phyloP scores from a whole-genome alignment of 2,113 vertebrate species.

The Elanoides forficatus region DNA sequence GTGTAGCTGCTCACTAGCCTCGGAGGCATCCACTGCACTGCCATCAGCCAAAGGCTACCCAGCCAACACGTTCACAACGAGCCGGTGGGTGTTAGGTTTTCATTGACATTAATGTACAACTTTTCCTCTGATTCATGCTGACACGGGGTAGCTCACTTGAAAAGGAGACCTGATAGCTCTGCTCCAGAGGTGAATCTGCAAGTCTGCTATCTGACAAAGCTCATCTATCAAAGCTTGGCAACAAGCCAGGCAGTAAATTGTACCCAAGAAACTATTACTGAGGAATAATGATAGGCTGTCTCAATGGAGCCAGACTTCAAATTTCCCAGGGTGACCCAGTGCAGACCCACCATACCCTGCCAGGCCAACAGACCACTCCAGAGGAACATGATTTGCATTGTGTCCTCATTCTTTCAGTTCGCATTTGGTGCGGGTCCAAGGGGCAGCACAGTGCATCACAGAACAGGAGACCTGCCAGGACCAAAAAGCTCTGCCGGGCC shows the following conservation, averaged over 20 bases:
- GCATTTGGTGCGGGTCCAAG: background rate
- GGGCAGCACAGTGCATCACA: background rate
- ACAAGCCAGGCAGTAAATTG: conserved; percentile 11
- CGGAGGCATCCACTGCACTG: background rate
- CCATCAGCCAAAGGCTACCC: background rate
- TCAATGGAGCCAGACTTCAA: background rate
- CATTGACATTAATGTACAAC: background rate
- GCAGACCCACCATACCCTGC: background rate
- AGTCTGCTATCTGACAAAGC: conserved; percentile 46
- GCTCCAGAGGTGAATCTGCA: conserved; percentile 23
- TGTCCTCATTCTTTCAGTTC: background rate
- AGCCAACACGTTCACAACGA: background rate
- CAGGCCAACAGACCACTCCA: background rate
- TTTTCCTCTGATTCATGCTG: conserved; percentile 18
- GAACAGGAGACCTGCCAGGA: background rate
- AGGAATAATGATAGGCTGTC: background rate
- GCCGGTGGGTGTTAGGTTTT: background rate
- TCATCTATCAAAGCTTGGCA: conserved; percentile 57
- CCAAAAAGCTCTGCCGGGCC: background rate
- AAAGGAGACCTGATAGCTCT: conserved; percentile 25
- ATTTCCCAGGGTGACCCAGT: background rate
- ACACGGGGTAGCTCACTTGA: background rate
- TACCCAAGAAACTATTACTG: background rate
- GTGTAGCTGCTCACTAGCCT: background rate
- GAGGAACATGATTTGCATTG: rapidly evolving